Evolutionary conservation across 2,888 invertebrate species (phyloP), one percentile per base, ranked within the genome.

Genomic region (Agriopis marginaria): DNA sequence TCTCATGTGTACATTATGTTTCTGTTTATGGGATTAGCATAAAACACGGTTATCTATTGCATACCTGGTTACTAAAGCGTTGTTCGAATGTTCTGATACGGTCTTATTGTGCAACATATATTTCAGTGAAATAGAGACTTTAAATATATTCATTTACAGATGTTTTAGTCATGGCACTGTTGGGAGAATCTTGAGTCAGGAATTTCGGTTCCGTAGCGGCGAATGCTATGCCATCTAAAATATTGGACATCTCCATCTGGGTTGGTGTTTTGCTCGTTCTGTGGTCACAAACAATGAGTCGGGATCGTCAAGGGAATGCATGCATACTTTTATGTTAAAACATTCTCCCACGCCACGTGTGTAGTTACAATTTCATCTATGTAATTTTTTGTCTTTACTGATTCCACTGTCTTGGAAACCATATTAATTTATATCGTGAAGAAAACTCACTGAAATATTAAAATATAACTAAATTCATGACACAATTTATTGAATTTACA

Each of bases 221-320:
- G 90, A 92, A 88, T 91, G 93, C 93, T 92, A 91, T 93, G 93
- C 93, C 92, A 94, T 93, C 93, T 93, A 92, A 94, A 94, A 94
- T 94, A 94, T 94, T 93, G 93, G 93, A 94, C 93, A 94, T 93
- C 93, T 93, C 93, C 92, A 94, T 94, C 93, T 93, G 86, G 87
- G 87, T 84, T 89, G 88, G 82, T 84, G 90, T 93, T 93, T 92
- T 93, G 91, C 83, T 93, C 89, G 92, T 93, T 88, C 89, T 92
- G 87, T 91, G 83, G 80, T 85, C 86, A 86, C 87, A 88, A 92
- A 93, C 93, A 93, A 94, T 93, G 92, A 93, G 90, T 85, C 88
- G 90, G 90, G 85, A 88, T 89, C 89, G 90, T 89, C 91, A 91
- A 86, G 89, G 88, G 92, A 92, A 93, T 93, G 90, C 87, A 89